A percentile compares a stretch with the other conserved stretches of the same genome.
These are phyloP conservation scores for Montipora cactus DNA, from an alignment of 64 coral and sea anemone species.

Conservation along the genomic window DNA sequence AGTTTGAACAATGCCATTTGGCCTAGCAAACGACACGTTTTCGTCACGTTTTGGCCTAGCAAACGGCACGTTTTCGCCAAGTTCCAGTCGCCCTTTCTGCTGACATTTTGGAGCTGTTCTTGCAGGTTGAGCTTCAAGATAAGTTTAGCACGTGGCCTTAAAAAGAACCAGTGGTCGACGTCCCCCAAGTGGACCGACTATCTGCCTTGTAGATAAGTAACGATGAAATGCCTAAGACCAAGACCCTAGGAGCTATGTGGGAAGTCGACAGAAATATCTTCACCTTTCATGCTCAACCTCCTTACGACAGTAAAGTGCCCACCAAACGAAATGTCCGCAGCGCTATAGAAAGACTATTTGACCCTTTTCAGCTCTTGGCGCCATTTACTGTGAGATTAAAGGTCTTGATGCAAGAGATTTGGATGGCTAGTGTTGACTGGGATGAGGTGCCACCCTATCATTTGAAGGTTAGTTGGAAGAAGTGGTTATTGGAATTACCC, in stretches of 20 bases:
- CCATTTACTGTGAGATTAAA: conserved; percentile 42
- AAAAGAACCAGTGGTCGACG: conserved; percentile 42
- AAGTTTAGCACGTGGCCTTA: conserved; percentile 20
- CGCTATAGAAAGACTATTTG: conserved; percentile 40
- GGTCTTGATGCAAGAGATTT: conserved; percentile 51
- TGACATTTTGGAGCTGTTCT: neutral
- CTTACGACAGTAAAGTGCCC: neutral
- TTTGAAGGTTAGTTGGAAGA: conserved; percentile 15
- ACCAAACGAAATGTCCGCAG: neutral
- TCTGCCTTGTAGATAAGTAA: neutral
- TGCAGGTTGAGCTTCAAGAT: too few relatives aligned
- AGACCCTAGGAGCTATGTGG: conserved; percentile 56
- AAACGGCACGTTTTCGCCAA: conserved; percentile 23
- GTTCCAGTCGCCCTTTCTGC: conserved; percentile 56
- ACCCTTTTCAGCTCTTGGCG: conserved; percentile 58
- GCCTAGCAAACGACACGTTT: neutral
- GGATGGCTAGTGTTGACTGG: conserved; percentile 48
- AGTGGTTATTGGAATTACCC: too few relatives aligned
- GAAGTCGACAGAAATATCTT: conserved; percentile 42
- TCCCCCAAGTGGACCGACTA: conserved; percentile 30
- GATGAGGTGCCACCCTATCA: conserved; percentile 14
- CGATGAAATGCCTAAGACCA: neutral
- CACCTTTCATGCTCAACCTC: conserved; percentile 37
- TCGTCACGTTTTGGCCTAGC: too few relatives aligned
- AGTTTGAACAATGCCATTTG: conserved; percentile 62